Evolutionary conservation across 2,113 vertebrate species (phyloP).

Genomic region (Labeo catla): DNA sequence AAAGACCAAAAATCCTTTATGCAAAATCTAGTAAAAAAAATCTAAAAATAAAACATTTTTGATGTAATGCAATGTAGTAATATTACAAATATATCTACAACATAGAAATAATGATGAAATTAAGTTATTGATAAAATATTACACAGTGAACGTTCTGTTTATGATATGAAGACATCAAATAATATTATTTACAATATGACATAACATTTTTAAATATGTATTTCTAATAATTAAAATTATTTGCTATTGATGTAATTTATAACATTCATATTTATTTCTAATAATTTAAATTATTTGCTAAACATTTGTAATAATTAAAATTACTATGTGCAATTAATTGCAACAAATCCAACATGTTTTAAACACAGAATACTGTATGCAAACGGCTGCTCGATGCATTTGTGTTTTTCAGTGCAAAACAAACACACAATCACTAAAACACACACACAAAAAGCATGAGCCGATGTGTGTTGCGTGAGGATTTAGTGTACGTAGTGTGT

Average conservation of each 20-base stretch:
- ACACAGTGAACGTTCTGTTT: neutral
- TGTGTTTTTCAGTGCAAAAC: neutral
- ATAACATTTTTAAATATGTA: neutral
- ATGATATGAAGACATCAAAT: neutral
- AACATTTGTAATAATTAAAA: no score
- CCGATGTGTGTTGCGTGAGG: neutral
- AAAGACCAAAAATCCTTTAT: neutral
- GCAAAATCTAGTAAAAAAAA: neutral
- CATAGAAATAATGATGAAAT: neutral
- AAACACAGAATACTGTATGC: neutral
- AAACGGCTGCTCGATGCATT: neutral
- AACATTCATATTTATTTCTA: no score
- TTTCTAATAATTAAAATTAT: neutral
- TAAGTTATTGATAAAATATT: neutral
- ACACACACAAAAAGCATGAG: conserved; percentile 8
- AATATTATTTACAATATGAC: neutral
- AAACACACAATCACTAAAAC: neutral
- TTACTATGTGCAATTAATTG: neutral
- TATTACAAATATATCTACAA: neutral
- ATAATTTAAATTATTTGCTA: no score
- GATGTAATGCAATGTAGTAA: neutral
- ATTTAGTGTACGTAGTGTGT: neutral
- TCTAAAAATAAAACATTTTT: neutral
- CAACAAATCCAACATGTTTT: neutral
- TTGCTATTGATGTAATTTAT: neutral